These are phyloP conservation scores for Laupala kohalensis DNA, from an alignment of 1,140 invertebrate species.

Conservation along the genomic window DNA sequence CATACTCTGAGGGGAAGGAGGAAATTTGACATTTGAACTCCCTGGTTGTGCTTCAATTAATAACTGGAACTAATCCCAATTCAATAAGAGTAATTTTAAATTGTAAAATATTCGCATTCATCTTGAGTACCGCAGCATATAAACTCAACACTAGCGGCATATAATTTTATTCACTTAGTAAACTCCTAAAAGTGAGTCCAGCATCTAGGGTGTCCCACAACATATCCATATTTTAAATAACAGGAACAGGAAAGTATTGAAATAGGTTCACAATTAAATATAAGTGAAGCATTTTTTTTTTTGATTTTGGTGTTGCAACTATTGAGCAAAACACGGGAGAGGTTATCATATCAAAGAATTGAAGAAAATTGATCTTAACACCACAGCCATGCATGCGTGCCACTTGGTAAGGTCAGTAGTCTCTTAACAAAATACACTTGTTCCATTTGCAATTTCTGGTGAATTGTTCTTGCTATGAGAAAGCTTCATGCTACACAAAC, in stretches of 20 bases:
- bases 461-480: neutral
- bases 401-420: neutral
- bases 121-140: no score
- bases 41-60: neutral
- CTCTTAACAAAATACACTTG: neutral
- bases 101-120: no score
- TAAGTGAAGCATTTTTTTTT: no score
- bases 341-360: neutral
- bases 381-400: neutral
- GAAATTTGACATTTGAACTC: neutral
- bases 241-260: no score
- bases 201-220: no score
- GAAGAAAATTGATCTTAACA: neutral
- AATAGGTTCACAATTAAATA: neutral
- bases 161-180: no score
- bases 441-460: neutral
- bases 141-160: no score
- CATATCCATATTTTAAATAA: no score
- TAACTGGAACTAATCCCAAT: neutral
- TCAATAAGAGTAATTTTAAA: no score
- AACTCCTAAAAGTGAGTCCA: no score
- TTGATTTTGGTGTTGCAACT: neutral
- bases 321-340: neutral
- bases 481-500: neutral
- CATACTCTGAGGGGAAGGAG: neutral